Base-by-base conservation (phyloP, 2,888 invertebrate genomes). In the Bugula neritina region DNA sequence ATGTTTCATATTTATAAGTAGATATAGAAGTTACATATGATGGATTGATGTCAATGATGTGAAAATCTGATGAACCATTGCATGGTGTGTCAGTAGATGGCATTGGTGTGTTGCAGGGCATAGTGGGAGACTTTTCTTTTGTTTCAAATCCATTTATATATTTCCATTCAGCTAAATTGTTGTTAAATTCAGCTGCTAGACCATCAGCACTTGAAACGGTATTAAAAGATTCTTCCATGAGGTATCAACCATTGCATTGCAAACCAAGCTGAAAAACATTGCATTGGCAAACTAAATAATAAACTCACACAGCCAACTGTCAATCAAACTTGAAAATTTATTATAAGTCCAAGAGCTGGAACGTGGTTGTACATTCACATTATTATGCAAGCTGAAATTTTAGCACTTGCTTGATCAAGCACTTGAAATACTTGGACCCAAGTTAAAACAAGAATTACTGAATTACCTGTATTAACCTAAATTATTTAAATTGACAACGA, bases 141-240 rank as follows among this genome's bases (percentile, higher is more conserved):
- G 10, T 63, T 2, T 27, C 27, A 5, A 2, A 2, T 29, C 10
- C 1, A 31, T 63, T 27, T 5, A 29, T 31, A 10, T 63, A 10
- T 31, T 63, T 63, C 63, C 63, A 63, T 63, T 63, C 31, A 29
- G 31, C 2, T 29, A 10, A n/a, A 63, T 63, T 63, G 31, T 63
- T 63, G 31, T 63, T 63, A 3, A 63, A 63, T n/a, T 63, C 63
- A 29, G n/a, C n/a, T 2, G 31, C 27, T 13, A 63, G 27, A 5
- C n/a, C 23, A 57, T 57, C n/a, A 57, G 5, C 57, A 25, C 31
- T 13, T 34, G 21, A 27, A 10, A 63, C 2, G 27, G 3, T n/a
- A 10, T 3, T 29, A 31, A 31, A 31, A 63, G 63, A 63, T 63
- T 63, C 63, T 29, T 63, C 63, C 63, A 63, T 63, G 5, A 29